These are phyloP conservation scores for Chaetorhynchus papuensis DNA, from an alignment of 2,113 vertebrate genomes.

Conservation along the genomic window DNA sequence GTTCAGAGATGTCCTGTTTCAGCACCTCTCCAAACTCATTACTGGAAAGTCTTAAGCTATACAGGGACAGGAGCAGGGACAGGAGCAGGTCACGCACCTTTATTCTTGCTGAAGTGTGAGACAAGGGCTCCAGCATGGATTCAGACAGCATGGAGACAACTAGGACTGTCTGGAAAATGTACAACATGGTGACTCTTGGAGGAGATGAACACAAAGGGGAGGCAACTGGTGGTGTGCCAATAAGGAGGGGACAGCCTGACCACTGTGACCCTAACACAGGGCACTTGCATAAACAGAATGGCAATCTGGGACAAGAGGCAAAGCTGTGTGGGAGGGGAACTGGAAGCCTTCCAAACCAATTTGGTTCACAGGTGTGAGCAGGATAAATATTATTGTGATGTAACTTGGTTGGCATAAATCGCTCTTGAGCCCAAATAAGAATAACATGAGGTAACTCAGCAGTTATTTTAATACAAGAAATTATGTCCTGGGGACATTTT, in stretches of 20 bases:
- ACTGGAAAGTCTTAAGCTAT: background rate
- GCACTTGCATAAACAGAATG: conserved; percentile 26
- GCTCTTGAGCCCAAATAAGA: background rate
- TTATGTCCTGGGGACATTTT: background rate
- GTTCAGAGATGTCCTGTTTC: background rate
- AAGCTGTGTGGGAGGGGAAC: background rate
- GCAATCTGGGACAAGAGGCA: background rate
- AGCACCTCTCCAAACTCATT: background rate
- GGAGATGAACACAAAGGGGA: background rate
- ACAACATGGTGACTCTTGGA: background rate
- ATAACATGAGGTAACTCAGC: background rate
- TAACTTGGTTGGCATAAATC: background rate
- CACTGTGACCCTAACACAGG: background rate
- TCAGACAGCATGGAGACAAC: background rate
- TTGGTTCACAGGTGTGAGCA: background rate
- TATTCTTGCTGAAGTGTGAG: background rate
- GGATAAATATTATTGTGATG: conserved; percentile 10
- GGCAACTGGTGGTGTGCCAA: background rate
- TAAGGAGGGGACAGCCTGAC: background rate
- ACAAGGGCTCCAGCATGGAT: background rate
- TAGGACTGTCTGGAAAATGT: background rate
- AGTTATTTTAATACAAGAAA: background rate
- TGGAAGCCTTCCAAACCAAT: conserved; percentile 8
- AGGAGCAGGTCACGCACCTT: background rate
- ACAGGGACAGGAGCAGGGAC: background rate